Evolutionary conservation across 2,113 vertebrate genomes (phyloP).

Genomic region (Eretmochelys imbricata): DNA sequence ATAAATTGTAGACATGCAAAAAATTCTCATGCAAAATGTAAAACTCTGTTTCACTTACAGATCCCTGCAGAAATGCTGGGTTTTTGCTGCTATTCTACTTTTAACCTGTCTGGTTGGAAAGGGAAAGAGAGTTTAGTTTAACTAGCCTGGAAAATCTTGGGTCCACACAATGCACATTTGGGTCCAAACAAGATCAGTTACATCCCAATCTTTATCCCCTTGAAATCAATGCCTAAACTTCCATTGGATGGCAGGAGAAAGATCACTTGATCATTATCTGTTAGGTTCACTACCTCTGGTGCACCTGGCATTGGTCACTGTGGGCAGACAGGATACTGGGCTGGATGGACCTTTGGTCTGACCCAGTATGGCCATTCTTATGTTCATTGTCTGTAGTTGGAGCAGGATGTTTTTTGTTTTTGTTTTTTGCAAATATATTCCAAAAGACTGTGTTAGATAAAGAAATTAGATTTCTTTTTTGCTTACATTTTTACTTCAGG

Average conservation of each 20-base stretch:
- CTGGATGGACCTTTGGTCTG: no score
- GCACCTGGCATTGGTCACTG: no score
- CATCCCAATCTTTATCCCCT: not conserved
- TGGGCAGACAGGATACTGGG: no score
- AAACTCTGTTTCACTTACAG: not conserved
- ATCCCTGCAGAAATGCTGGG: not conserved
- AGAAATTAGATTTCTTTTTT: not conserved
- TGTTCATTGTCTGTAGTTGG: not conserved
- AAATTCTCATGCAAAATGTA: not conserved
- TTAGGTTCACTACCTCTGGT: no score
- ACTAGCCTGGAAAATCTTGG: not conserved
- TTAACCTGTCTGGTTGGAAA: not conserved
- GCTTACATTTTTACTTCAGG: not conserved
- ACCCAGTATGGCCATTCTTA: no score
- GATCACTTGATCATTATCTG: no score
- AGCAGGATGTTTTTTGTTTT: not conserved
- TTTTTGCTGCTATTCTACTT: not conserved
- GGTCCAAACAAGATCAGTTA: not conserved
- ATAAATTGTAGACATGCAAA: not conserved
- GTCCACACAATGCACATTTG: not conserved
- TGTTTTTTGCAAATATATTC: not conserved
- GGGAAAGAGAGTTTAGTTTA: not conserved
- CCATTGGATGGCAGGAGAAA: no score
- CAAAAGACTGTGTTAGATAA: not conserved
- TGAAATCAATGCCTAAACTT: not conserved